Evolutionary conservation across 1,140 invertebrate species (phyloP), one percentile per base, ranked within the genome.

Genomic region (Chionoecetes opilio): DNA sequence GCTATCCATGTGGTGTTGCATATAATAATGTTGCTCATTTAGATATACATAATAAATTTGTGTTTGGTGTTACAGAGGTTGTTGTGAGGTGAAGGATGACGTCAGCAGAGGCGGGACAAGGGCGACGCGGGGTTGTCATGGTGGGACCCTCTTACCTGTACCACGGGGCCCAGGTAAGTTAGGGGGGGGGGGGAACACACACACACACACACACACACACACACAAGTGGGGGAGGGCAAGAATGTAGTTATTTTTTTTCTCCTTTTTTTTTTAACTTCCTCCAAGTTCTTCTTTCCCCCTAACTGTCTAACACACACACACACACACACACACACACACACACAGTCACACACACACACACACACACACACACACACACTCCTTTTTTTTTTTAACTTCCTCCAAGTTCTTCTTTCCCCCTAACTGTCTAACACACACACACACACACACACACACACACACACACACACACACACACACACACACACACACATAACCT

Each of bases 131-230:
- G 34, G 35, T 92, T 0, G 46, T 75, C 0, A 31, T 37, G 37
- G 75, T 92, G 32, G 91, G 91, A 17, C 82, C 91, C 37, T 2
- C 37, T 3, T 82, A 84, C 82, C 91, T 92, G 26, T 82, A 82
- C 6, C 14, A 53, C 0, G 82, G 91, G 9, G 75, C 63, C 34
- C 63, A 46, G 82, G 91, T 84, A 3, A 85, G 91, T 9, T 34
- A 41, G 87, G 8, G 87, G 8, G 87, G 9, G 88, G 9, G 88
- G 46, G 88, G 46, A 38, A 87, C 85, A 34, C 85, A 87, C 85
- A 87, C 31, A 87, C 85, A 87, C 85, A 34, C 85, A 34, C 11
- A 87, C 85, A 34, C 29, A 34, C 82, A 84, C 82, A 84, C 82
- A 84, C 82, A 84, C 82, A 84, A n/a, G n/a, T n/a, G n/a, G n/a